Evolutionary conservation across 2,888 invertebrate genomes (phyloP).

Genomic region (Macropis europaea): DNA sequence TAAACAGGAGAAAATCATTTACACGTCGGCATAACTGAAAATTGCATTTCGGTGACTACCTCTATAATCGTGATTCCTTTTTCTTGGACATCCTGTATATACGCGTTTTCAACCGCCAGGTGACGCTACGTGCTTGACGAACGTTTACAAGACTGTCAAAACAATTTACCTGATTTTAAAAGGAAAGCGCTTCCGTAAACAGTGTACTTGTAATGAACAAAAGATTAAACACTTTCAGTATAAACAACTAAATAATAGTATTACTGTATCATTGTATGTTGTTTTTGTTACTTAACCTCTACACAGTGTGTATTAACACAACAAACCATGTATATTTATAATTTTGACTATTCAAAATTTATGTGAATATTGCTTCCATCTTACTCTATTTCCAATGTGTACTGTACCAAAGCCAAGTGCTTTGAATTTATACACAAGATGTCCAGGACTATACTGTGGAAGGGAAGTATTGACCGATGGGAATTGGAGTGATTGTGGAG

Average conservation of each 20-base stretch:
- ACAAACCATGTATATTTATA: not conserved
- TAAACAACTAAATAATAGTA: not conserved
- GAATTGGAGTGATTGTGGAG: conserved; percentile 90
- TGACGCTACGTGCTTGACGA: not conserved
- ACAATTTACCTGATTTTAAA: not conserved
- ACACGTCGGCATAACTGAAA: too few species aligned
- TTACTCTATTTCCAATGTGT: conserved; percentile 17
- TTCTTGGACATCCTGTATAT: too few species aligned
- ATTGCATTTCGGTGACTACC: too few species aligned
- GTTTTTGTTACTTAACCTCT: not conserved
- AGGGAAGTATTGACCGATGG: conserved; percentile 85
- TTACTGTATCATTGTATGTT: not conserved
- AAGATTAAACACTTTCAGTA: not conserved
- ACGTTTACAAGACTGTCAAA: conserved; percentile 3
- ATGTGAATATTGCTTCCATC: not conserved
- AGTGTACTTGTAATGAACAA: not conserved
- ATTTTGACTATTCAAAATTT: not conserved
- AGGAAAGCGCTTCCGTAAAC: not conserved
- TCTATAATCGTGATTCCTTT: too few species aligned
- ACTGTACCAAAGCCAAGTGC: conserved; percentile 18
- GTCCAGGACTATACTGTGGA: conserved; percentile 93
- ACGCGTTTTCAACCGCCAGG: not conserved
- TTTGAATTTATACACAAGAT: conserved; percentile 76
- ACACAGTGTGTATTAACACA: not conserved
- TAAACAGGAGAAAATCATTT: too few species aligned